Evolutionary conservation across 2,797 vertebrate genomes (phyloP).

Genomic region (Gymnocypris eckloni): DNA sequence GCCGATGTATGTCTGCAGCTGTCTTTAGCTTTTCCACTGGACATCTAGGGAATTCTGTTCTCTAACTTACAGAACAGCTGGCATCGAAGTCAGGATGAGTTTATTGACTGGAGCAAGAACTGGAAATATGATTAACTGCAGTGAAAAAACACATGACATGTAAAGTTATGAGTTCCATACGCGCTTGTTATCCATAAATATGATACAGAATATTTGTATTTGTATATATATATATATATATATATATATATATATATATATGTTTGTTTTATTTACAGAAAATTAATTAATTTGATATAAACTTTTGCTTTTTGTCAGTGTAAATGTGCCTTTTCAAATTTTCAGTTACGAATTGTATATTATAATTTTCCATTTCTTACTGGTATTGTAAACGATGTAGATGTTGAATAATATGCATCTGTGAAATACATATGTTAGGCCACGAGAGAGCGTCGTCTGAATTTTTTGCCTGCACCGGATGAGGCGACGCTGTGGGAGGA

Average conservation of each 20-base stretch:
- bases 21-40: not conserved
- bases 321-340: not conserved
- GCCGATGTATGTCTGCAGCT: conserved; percentile 7
- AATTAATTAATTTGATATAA: no score
- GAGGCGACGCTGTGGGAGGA: not conserved
- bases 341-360: not conserved
- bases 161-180: not conserved
- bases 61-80: not conserved
- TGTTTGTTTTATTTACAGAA: no score
- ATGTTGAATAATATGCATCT: no score
- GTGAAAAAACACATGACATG: not conserved
- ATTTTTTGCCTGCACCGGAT: not conserved
- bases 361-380: not conserved
- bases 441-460: conserved; percentile 15
- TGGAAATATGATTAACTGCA: not conserved
- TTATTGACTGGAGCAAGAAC: not conserved
- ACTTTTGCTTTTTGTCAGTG: no score
- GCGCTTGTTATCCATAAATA: not conserved
- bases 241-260: no score
- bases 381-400: not conserved
- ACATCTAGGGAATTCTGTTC: not conserved
- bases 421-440: not conserved
- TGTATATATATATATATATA: no score
- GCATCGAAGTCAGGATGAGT: not conserved
- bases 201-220: not conserved